Conservation (phyloP, 1,140 invertebrate species). For the Cardiocondyla obscurior region DNA sequence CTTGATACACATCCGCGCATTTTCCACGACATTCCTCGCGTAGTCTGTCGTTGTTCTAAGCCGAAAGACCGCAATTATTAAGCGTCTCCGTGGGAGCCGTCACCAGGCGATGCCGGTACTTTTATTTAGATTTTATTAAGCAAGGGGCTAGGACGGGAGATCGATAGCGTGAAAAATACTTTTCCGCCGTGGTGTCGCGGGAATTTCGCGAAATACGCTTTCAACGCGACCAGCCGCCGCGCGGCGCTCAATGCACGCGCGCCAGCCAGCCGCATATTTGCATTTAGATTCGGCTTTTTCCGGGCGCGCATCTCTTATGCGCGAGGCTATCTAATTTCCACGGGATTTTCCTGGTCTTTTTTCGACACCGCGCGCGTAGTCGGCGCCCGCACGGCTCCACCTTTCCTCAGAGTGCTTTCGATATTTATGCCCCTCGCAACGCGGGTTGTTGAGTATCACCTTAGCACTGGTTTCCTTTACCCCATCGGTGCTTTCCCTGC, state of each 20-base stretch:
- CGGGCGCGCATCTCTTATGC: slow-evolving; percentile 24
- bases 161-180: slow-evolving; percentile 64
- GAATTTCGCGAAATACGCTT: slow-evolving; percentile 66
- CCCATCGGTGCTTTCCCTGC: neutral
- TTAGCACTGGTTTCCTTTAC: neutral
- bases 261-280: slow-evolving; percentile 55
- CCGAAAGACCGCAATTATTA: neutral
- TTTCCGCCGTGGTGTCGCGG: slow-evolving; percentile 51
- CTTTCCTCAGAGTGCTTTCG: slow-evolving; percentile 13
- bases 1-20: neutral
- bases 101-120: slow-evolving; percentile 4
- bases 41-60: neutral
- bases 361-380: slow-evolving; percentile 58
- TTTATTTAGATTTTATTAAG: slow-evolving; percentile 69
- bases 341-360: slow-evolving; percentile 51
- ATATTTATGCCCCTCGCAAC: slow-evolving; percentile 28
- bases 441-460: neutral
- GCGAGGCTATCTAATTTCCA: slow-evolving; percentile 64
- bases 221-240: slow-evolving; percentile 8
- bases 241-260: slow-evolving; percentile 30
- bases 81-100: neutral
- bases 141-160: slow-evolving; percentile 10
- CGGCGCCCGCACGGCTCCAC: neutral
- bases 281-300: slow-evolving; percentile 68
- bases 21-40: neutral